Evolutionary conservation across 2,797 vertebrate species (phyloP).

Genomic region (Oceanodroma leucorhoa): DNA sequence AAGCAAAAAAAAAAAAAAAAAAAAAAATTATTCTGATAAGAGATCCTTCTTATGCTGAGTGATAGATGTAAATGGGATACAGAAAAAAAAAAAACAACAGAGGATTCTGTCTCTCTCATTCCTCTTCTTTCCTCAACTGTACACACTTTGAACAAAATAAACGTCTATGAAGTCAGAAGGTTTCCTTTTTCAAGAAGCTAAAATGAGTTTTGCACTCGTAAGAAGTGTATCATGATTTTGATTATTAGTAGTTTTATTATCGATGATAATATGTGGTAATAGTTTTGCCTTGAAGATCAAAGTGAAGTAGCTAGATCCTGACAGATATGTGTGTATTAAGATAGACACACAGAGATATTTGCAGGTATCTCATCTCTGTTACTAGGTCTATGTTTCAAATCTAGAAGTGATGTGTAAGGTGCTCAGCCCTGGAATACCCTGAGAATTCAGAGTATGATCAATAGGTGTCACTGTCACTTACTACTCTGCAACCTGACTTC

Average conservation of each 20-base stretch:
- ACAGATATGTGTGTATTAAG: rapidly evolving
- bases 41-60: not conserved
- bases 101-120: not conserved
- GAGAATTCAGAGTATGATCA: not conserved
- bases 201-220: not conserved
- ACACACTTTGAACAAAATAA: not conserved
- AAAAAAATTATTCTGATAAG: not conserved
- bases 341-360: rapidly evolving
- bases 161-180: rapidly evolving
- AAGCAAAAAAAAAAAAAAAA: not conserved
- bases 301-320: not conserved
- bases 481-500: not conserved
- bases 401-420: not conserved
- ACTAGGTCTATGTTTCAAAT: not conserved
- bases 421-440: not conserved
- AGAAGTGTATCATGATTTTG: not conserved
- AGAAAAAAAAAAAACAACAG: not conserved
- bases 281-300: not conserved
- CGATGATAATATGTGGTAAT: rapidly evolving
- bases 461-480: not conserved
- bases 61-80: not conserved
- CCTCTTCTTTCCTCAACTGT: not conserved
- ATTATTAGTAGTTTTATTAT: not conserved
- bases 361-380: not conserved
- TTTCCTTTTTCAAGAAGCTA: not conserved